Conservation (phyloP, 2,113 vertebrate genomes). For the Oryzias javanicus region DNA sequence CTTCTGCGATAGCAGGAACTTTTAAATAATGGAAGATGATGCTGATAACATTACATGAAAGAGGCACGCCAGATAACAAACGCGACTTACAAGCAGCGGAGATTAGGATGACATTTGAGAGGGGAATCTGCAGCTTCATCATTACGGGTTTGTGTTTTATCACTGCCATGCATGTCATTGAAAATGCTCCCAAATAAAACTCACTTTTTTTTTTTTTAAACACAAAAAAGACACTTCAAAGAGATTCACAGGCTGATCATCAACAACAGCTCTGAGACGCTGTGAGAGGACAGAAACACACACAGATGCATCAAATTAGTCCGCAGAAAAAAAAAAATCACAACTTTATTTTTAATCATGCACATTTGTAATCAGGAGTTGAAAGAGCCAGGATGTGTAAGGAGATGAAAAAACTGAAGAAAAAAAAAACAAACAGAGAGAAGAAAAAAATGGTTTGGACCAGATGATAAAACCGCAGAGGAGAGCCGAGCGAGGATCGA, state of each 20-base stretch:
- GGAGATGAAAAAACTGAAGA: neutral
- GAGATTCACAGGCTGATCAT: too few species aligned
- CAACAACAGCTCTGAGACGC: too few species aligned
- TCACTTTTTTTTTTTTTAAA: too few species aligned
- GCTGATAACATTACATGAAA: neutral
- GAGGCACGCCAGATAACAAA: neutral
- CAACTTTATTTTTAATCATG: constrained; percentile 3
- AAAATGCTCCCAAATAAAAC: too few species aligned
- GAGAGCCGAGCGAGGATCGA: constrained; percentile 12
- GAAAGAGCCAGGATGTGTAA: neutral
- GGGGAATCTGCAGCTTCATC: too few species aligned
- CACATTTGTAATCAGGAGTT: constrained; percentile 27
- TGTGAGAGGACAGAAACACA: constrained; percentile 1
- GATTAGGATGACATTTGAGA: too few species aligned
- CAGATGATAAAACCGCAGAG: constrained; percentile 37
- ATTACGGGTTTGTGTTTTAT: too few species aligned
- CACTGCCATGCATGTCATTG: too few species aligned
- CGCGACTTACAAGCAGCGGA: too few species aligned
- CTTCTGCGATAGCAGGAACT: neutral
- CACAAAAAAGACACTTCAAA: too few species aligned
- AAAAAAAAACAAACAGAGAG: constrained; percentile 7
- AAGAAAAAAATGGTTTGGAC: constrained; percentile 15
- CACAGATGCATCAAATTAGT: constrained; percentile 11
- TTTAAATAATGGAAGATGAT: neutral
- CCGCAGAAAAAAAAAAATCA: neutral